phyloP scores from a whole-genome alignment of 2,113 vertebrate species.

The Poecile atricapillus region DNA sequence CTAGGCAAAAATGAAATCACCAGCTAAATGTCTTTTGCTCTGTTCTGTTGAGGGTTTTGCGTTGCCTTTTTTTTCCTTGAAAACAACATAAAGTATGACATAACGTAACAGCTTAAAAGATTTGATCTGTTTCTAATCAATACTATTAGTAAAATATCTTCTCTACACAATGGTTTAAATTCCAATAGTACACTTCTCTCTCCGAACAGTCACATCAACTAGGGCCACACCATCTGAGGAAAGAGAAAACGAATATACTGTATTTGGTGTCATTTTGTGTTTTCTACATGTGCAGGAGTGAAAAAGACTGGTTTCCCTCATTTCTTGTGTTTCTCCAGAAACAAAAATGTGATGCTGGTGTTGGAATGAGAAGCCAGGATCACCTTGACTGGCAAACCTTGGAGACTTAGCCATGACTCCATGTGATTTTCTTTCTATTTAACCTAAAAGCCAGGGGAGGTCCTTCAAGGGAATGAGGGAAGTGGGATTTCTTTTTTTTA shows the following conservation, averaged over 20 bases:
- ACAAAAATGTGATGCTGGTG: neutral
- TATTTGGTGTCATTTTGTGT: neutral
- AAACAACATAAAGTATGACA: neutral
- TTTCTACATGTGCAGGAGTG: neutral
- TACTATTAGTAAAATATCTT: neutral
- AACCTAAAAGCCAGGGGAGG: neutral
- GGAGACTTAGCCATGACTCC: neutral
- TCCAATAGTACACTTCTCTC: neutral
- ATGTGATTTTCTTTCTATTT: neutral
- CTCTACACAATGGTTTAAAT: neutral
- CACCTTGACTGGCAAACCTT: neutral
- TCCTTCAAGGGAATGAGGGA: neutral
- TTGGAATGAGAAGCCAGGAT: neutral
- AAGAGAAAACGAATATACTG: neutral
- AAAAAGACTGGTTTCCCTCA: neutral
- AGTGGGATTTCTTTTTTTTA: neutral
- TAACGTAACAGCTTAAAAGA: neutral
- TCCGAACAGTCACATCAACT: neutral
- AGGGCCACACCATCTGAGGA: neutral
- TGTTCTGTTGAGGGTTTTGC: neutral
- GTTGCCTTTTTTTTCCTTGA: neutral
- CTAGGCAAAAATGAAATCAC: neutral
- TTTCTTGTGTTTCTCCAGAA: neutral
- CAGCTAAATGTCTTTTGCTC: neutral
- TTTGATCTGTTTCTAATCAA: neutral